Evolutionary conservation across 2,113 vertebrate genomes (phyloP), one percentile per base, ranked within the genome.

Genomic region (Sinocyclocheilus grahami): DNA sequence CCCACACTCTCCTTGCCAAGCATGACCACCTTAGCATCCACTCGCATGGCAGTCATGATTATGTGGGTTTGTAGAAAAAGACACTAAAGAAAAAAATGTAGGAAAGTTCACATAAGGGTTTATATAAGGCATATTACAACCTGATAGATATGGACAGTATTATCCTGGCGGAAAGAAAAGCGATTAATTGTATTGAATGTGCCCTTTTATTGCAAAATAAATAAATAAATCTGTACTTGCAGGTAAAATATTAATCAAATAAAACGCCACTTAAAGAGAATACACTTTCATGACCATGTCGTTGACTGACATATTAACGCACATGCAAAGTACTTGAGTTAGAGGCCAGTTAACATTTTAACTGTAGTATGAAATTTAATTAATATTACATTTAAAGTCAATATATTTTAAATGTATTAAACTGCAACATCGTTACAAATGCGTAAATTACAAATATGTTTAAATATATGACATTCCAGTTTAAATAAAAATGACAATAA

Each of bases 1-100:
- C 98, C 98, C 60, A 97, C 97, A 0, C 96, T 97, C 93, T 99
- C 98, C 92, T 99, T 98, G 83, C 98, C 98, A 92, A 99, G 94
- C 97, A 99, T 97, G 92, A 99, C 98, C 93, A 99, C 97, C 94
- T 99, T 99, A 91, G 96, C 95, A 87, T 99, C 98, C 90, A 99
- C 97, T 1, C 97, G 96, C 95, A 97, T 94, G 27, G 96, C 96
- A 72, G 95, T 97, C 97, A 98, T 99, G 86, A 90, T 95, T 55
- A 11, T 39, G 13, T 60, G 12, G 1, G 27, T 53, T 33, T 46
- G 71, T 69, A 51, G 42, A 87, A 78, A 82, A 82, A 62, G 18
- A 80, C 33, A 12, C 8, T 78, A 42, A 65, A 69, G 18, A 24
- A 46, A 46, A 10, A 46, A n/a, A 84, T 46, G 8, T 46, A 48